These are phyloP conservation scores for Tachina lurida DNA, from an alignment of 2,888 invertebrate genomes.

Conservation along the genomic window DNA sequence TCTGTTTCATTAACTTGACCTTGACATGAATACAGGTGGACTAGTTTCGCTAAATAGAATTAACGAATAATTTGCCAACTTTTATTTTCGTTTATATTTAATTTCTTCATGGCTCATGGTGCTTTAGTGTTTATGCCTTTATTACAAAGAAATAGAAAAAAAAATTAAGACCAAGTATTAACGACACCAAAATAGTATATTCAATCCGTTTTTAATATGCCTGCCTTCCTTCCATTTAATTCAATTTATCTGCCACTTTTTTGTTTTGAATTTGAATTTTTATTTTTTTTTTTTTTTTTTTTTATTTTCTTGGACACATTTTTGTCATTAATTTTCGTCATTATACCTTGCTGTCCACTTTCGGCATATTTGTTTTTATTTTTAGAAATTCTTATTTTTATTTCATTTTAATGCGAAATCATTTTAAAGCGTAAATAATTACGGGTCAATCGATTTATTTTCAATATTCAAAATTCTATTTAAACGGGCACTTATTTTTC, in stretches of 20 bases:
- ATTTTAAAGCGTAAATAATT: not conserved
- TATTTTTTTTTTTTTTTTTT: not conserved
- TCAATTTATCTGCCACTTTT: conserved; percentile 57
- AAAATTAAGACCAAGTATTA: not conserved
- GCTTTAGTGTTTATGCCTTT: not conserved
- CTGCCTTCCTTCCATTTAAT: conserved; percentile 40
- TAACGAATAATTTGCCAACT: conserved; percentile 52
- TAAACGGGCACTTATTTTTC: too few relatives aligned
- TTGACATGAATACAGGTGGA: conserved; percentile 70
- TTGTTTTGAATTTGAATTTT: conserved; percentile 13
- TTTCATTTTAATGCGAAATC: not conserved
- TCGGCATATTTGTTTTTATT: conserved; percentile 3
- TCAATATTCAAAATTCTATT: too few relatives aligned
- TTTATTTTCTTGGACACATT: conserved; percentile 29
- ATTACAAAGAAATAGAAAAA: not conserved
- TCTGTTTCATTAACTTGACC: conserved; percentile 66
- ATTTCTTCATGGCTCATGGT: conserved; percentile 23
- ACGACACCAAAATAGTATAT: conserved; percentile 3
- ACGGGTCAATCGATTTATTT: not conserved
- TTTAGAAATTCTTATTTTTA: conserved; percentile 12
- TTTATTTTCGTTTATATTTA: conserved; percentile 59
- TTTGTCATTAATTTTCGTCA: conserved; percentile 27
- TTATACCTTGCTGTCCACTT: conserved; percentile 12
- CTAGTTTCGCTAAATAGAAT: conserved; percentile 34
- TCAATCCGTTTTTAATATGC: conserved; percentile 50